Evolutionary conservation across 2,113 vertebrate genomes (phyloP), one percentile per base, ranked within the genome.

Genomic region (Triplophysa tibetana): DNA sequence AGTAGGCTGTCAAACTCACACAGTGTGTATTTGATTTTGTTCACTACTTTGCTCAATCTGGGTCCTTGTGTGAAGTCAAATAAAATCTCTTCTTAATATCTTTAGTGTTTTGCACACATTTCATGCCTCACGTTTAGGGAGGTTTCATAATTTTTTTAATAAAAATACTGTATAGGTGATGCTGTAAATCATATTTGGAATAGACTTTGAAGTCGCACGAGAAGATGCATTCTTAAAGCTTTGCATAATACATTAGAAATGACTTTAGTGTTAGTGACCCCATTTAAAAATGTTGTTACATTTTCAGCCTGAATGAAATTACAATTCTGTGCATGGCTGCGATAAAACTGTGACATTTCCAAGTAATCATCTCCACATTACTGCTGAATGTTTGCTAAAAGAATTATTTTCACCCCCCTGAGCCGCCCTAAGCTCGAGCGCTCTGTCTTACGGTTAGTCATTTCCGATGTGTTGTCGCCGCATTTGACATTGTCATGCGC

Each of bases 261-360:
- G 76, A 79, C 87, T 81, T 84, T 38, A 45, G 88, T 86, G 90
- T 89, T 85, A 81, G 83, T 79, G 77, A 82, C 77, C 76, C 77
- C 73, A 81, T 81, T 86, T 77, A 78, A 82, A 83, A 84, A 76
- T 80, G 81, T 24, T 73, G 81, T 80, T 72, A 75, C 82, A 82
- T 81, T 60, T 80, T 77, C 79, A 76, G 75, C 78, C 56, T 58
- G 83, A 77, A 82, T 83, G 63, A 81, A 87, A 87, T 86, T 79
- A 81, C 81, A 84, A 84, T 83, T 80, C 72, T 82, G 69, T 62
- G 63, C 75, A 45, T 72, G 64, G 73, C 77, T 82, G 81, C 24
- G 81, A 82, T 83, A 85, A 87, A 87, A 84, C 54, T 79, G 78
- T 83, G 76, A 81, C 82, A 84, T 83, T 83, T 87, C 83, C 73